phyloP scores from a whole-genome alignment of 2,797 vertebrate genomes.

The Etheostoma perlongum region DNA sequence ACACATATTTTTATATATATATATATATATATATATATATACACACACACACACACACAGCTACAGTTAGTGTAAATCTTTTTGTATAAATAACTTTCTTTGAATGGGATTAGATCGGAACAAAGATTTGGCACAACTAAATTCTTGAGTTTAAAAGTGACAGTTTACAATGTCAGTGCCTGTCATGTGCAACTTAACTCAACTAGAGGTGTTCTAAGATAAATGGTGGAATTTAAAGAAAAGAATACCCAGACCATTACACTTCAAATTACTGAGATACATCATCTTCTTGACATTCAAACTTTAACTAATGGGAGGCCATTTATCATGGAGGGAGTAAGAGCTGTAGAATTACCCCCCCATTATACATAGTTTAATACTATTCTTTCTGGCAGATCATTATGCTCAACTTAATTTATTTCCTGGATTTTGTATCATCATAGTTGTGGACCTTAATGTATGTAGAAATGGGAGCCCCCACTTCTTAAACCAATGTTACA shows the following conservation, averaged over 20 bases:
- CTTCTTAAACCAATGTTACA: too few relatives aligned
- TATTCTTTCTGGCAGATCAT: too few relatives aligned
- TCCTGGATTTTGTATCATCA: too few relatives aligned
- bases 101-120: not conserved
- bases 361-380: too few relatives aligned
- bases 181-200: not conserved
- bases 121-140: not conserved
- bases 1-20: too few relatives aligned
- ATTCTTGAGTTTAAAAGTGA: not conserved
- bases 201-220: not conserved
- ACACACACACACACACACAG: too few relatives aligned
- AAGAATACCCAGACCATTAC: not conserved
- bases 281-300: conserved; percentile 26
- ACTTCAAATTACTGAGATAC: not conserved
- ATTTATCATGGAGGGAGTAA: conserved; percentile 67
- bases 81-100: too few relatives aligned
- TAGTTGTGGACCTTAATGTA: too few relatives aligned
- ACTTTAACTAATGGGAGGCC: conserved; percentile 50
- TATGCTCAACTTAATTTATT: too few relatives aligned
- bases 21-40: too few relatives aligned
- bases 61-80: too few relatives aligned
- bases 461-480: too few relatives aligned
- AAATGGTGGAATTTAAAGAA: not conserved
- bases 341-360: conserved; percentile 64
- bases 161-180: not conserved